A percentile compares a stretch with the other conserved stretches of the same genome.
Conservation (phyloP, 2,888 invertebrate genomes). For the Lycia hirtaria region DNA sequence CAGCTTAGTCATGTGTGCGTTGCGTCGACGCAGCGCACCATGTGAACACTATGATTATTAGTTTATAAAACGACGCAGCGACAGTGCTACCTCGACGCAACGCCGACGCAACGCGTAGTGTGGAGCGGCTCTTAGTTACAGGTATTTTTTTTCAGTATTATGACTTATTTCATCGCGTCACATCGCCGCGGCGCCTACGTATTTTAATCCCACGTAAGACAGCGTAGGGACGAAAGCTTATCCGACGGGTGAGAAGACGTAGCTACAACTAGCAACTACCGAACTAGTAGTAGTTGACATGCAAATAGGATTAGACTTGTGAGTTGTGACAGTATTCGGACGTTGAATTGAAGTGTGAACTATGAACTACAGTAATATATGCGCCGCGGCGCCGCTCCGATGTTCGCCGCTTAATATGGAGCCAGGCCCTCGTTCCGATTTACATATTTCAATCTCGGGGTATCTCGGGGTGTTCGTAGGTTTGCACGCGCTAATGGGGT, state of each 20-base stretch:
- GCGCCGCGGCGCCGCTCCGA: slow-evolving; percentile 23
- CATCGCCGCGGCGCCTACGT: too few species aligned
- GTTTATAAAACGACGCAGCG: too few species aligned
- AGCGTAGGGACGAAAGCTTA: background rate
- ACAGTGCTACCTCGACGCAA: too few species aligned
- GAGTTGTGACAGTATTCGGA: slow-evolving; percentile 26
- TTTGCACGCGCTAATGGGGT: slow-evolving; percentile 26
- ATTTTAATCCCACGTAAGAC: background rate
- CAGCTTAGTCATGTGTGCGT: too few species aligned
- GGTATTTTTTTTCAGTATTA: too few species aligned
- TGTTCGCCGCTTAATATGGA: slow-evolving; percentile 24
- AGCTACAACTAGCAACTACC: background rate
- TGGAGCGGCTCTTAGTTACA: too few species aligned
- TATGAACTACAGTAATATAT: slow-evolving; percentile 34
- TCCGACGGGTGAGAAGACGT: background rate
- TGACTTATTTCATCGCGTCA: background rate
- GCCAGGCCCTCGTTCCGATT: slow-evolving; percentile 12
- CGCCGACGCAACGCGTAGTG: too few species aligned
- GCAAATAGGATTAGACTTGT: slow-evolving; percentile 37
- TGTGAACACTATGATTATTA: too few species aligned
- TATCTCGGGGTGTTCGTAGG: slow-evolving; percentile 24
- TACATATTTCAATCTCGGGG: slow-evolving; percentile 30
- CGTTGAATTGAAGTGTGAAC: slow-evolving; percentile 23
- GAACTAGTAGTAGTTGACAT: slow-evolving; percentile 26
- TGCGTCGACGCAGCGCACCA: too few species aligned